phyloP scores from a whole-genome alignment of 2,113 vertebrate genomes.

The Menura novaehollandiae region DNA sequence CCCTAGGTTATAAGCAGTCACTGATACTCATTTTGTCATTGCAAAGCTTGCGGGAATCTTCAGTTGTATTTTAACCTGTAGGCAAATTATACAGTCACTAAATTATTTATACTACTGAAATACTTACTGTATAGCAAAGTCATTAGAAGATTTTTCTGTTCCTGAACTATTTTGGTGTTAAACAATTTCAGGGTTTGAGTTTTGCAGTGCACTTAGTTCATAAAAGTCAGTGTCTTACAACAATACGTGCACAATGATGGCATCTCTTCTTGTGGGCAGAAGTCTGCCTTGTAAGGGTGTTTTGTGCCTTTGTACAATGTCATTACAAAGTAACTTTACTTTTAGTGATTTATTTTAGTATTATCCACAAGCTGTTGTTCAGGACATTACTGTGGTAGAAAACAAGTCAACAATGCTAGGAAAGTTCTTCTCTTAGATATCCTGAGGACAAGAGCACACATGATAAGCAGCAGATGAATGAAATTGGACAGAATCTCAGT shows the following conservation, averaged over 20 bases:
- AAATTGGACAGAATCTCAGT: neutral
- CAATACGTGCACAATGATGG: rapidly evolving
- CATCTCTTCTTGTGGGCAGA: neutral
- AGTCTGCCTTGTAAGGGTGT: neutral
- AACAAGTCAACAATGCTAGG: neutral
- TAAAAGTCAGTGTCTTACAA: neutral
- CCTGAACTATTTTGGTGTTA: neutral
- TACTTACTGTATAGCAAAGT: neutral
- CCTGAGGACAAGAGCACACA: neutral
- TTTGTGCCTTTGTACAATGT: neutral
- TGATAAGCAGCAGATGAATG: neutral
- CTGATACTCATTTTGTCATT: neutral
- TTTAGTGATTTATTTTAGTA: neutral
- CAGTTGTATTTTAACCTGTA: neutral
- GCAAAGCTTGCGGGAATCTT: neutral
- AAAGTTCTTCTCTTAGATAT: neutral
- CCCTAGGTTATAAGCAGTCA: neutral
- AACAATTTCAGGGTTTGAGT: neutral
- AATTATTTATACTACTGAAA: neutral
- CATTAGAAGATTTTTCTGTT: neutral
- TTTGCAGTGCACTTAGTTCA: neutral
- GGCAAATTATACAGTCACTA: neutral
- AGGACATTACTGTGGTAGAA: neutral
- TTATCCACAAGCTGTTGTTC: neutral
- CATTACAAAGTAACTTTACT: neutral